Conservation (phyloP, 1,140 invertebrate species). For the Dysdera silvatica region DNA sequence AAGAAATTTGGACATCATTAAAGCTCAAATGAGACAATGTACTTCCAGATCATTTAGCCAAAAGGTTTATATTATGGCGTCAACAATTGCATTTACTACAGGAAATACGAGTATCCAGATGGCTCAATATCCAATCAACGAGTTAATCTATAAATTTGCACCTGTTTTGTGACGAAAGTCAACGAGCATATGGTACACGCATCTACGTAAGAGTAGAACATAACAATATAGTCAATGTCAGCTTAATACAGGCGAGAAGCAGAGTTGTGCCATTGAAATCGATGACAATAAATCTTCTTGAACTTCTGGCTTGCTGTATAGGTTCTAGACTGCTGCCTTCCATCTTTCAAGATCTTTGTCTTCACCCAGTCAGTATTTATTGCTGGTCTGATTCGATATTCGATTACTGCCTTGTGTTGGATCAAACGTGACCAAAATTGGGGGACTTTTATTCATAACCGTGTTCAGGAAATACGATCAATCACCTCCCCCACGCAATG, state of each 20-base stretch:
- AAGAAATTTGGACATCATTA: conserved; percentile 3
- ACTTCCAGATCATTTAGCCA: background rate
- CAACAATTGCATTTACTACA: background rate
- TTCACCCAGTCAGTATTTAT: background rate
- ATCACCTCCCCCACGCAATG: background rate
- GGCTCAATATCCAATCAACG: background rate
- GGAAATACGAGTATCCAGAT: conserved; percentile 6
- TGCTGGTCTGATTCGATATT: conserved; percentile 20
- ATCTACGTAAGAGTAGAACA: background rate
- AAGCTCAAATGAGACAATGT: conserved; percentile 9
- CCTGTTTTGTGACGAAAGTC: conserved; percentile 3
- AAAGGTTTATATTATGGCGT: conserved; percentile 3
- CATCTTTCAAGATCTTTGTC: background rate
- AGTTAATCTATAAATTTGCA: background rate
- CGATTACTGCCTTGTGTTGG: background rate
- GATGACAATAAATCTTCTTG: conserved; percentile 1
- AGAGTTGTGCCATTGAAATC: background rate
- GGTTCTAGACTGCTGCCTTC: background rate
- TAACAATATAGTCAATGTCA: background rate
- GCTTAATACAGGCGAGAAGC: conserved; percentile 9
- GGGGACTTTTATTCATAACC: background rate
- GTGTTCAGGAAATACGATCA: background rate
- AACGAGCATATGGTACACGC: background rate
- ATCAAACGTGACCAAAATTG: background rate
- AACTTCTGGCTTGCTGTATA: conserved; percentile 7